Evolutionary conservation across 2,113 vertebrate species (phyloP).

Genomic region (Nematolebias whitei): DNA sequence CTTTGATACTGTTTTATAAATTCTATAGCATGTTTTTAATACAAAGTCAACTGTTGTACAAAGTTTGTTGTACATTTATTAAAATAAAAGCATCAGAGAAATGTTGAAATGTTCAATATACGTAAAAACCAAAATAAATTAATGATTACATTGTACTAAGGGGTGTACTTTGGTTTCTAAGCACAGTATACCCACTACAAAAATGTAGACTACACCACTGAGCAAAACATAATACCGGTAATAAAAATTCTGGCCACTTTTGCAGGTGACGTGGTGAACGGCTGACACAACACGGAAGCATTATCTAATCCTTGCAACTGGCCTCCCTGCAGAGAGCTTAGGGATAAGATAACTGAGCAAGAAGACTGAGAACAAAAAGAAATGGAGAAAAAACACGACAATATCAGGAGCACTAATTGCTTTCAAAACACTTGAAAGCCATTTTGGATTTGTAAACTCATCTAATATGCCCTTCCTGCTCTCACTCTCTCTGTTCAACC

Average conservation of each 20-base stretch:
- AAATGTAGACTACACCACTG: too few relatives aligned
- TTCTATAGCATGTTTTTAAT: too few relatives aligned
- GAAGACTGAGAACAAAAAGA: slow-evolving; percentile 51
- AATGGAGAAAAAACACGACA: slow-evolving; percentile 38
- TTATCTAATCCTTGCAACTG: slow-evolving; percentile 44
- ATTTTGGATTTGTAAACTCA: slow-evolving; percentile 32
- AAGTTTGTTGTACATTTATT: too few relatives aligned
- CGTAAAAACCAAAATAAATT: too few relatives aligned
- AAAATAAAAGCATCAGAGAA: too few relatives aligned
- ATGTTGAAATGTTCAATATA: too few relatives aligned
- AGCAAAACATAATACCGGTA: too few relatives aligned
- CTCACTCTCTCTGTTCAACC: slow-evolving; percentile 24
- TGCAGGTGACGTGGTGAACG: slow-evolving; percentile 62
- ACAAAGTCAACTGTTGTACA: too few relatives aligned
- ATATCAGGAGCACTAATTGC: slow-evolving; percentile 57
- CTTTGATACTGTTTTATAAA: too few relatives aligned
- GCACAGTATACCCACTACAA: too few relatives aligned
- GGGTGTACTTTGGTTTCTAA: too few relatives aligned
- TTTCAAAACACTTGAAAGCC: slow-evolving; percentile 55
- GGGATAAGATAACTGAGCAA: slow-evolving; percentile 52
- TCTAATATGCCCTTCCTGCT: slow-evolving; percentile 21
- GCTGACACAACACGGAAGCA: slow-evolving; percentile 54
- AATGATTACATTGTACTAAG: too few relatives aligned
- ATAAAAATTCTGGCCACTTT: slow-evolving; percentile 39
- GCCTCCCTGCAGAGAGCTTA: slow-evolving; percentile 50